Base-by-base conservation (phyloP, 37 sponge, comb jelly and placozoan genomes). In the Theonella swinhoei region DNA sequence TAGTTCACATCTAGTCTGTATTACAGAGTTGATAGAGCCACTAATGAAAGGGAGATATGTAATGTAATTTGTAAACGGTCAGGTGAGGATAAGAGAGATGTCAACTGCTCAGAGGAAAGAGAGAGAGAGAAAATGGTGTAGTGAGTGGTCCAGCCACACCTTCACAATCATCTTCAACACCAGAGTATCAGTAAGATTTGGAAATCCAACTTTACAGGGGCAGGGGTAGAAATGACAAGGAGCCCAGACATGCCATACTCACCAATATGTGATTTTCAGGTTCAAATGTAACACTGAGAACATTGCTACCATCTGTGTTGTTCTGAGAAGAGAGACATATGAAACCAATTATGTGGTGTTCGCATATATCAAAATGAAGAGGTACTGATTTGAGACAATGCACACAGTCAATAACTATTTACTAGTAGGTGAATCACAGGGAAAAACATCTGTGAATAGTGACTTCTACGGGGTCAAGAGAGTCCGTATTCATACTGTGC, bases 251-350 rank as follows among this genome's bases (percentile, higher is more conserved):
- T n/a, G n/a, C n/a, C n/a, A n/a, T n/a, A 30, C 81, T 75, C 3
- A 81, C 89, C 72, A 82, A 34, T 33, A 42, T 84, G 2, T 43
- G 38, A 34, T 84, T 70, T 7, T 90, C 28, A 2, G 91, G 91
- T 20, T 90, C 75, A 59, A 47, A 90, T 1, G 87, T 85, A 9
- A 85, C 86, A 80, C 91, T 90, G 61, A 90, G 77, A 0, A 90
- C 83, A 69, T 90, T 90, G 29, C 54, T 85, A 22, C 91, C 91
- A 77, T 85, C 72, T 19, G 62, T 74, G 24, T 73, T 87, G 83
- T 74, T 64, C 80, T 80, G 43, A 17, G 75, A 47, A 26, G 29
- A 67, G 72, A 33, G 31, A 31, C 32, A 47, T 17, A 17, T 17
- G 14, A 7, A 47, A 17, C 54, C 54, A 47, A 14, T 47, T 14